Percentiles rank a stretch among this genome's conserved stretches.
phyloP scores from a whole-genome alignment of 37 sponge, comb jelly and placozoan genomes.

The Corticium candelabrum region DNA sequence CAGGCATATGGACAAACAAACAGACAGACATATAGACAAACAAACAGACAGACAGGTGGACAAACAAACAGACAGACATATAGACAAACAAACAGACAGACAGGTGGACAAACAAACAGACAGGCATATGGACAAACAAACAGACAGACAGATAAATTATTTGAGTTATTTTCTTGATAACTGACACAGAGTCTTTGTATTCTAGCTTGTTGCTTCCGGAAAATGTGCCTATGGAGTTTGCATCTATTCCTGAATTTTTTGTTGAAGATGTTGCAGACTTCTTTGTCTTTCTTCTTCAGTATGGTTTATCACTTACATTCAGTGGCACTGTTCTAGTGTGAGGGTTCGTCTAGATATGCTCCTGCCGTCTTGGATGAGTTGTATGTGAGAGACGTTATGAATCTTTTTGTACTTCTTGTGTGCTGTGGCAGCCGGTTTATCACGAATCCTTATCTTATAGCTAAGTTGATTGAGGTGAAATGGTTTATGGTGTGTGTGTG shows the following conservation, averaged over 20 bases:
- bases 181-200: too few species aligned
- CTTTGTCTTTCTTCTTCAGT: constrained; percentile 37
- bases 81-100: too few species aligned
- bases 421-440: constrained; percentile 39
- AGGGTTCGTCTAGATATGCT: constrained; percentile 21
- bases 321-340: constrained; percentile 10
- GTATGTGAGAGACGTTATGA: constrained; percentile 25
- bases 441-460: constrained; percentile 73
- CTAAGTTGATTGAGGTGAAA: constrained; percentile 80
- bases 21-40: too few species aligned
- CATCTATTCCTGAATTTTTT: constrained; percentile 77
- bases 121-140: too few species aligned
- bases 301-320: neutral
- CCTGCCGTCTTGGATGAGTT: constrained; percentile 39
- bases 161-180: too few species aligned
- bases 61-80: too few species aligned
- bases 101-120: too few species aligned
- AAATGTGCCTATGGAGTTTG: constrained; percentile 41
- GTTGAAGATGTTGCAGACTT: constrained; percentile 80
- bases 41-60: too few species aligned
- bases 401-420: constrained; percentile 38
- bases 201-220: constrained; percentile 5
- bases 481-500: too few species aligned
- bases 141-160: too few species aligned
- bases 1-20: too few species aligned